Base-by-base conservation (phyloP, 2,113 vertebrate species). In the Pampusana beccarii region DNA sequence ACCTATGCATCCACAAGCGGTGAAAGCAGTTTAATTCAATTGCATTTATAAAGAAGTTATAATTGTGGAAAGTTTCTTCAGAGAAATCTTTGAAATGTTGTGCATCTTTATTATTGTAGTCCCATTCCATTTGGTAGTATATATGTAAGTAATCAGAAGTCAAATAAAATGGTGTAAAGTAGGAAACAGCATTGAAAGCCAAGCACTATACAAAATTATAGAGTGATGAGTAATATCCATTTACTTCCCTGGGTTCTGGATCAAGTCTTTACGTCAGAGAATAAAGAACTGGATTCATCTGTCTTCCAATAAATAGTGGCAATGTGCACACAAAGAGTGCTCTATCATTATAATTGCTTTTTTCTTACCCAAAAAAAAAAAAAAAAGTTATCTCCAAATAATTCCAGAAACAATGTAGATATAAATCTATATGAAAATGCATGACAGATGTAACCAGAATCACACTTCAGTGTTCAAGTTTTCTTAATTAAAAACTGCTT, bases 401-500 rank as follows among this genome's bases (percentile, higher is more conserved):
- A 64, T 71, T 80, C 72, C 34, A 64, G 48, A 93, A 92, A 80
- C n/a, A 80, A 53, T 64, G 11, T 17, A 62, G 54, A 72, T 85
- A 50, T n/a, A 71, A 75, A 79, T 74, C 58, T 56, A 0, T 57
- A 51, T n/a, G 64, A 90, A 85, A 92, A 79, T 64, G 60, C 1
- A 1, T 58, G 79, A 65, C 65, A 89, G 77, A 31, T 46, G 9
- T n/a, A 88, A 74, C 56, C 42, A 90, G 89, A 96, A 88, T 92
- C 88, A 71, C 54, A 56, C 73, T 96, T 94, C 57, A 78, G 4
- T 86, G 33, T 86, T 96, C 67, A 92, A 70, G 65, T 73, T 94
- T 89, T 88, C 79, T 96, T 97, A 96, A 97, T 93, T 97, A 91
- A 90, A 88, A 83, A n/a, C 78, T 69, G 10, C 69, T 74, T 80